Evolutionary conservation across 2,888 invertebrate genomes (phyloP), one percentile per base, ranked within the genome.

Genomic region (Cataglyphis albicans): DNA sequence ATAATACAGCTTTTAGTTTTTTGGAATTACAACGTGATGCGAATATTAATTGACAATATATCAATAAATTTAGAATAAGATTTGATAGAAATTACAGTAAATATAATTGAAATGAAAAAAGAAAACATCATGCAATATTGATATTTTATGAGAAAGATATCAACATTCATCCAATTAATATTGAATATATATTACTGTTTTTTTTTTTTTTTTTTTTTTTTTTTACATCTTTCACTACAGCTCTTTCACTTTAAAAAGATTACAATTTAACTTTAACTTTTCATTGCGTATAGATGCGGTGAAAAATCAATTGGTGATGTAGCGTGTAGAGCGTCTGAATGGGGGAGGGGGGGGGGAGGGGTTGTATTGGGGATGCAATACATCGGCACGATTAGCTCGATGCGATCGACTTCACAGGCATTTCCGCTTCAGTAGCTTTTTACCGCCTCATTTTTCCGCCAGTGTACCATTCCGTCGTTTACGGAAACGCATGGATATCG

Each of bases 381-480:
- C 41, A 41, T 15, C 35, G 3, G 35, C 44, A 18, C 44, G 78
- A 80, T 78, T 70, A 78, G 32, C 25, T 70, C 35, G 70, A 5
- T 29, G 67, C 55, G 67, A 59, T 57, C 35, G 70, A 80, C 59
- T 48, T 80, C 44, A 61, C 32, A 59, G 25, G 59, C 12, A 18
- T 59, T 80, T 61, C 61, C 78, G 44, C 59, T 21, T 78, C 70
- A 44, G 7, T 55, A 32, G 29, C 59, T 29, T 72, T 80, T 72
- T 38, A 10, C 35, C 32, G n/a, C 57, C 18, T 59, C 59, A 55
- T 59, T 80, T 80, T 72, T 80, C 78, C 48, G 59, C 72, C 61
- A 44, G 44, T 70, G 25, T 7, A 44, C 70, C 59, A 35, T 18
- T 44, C 15, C 32, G 57, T 41, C 68, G 48, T 78, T 78, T 78